phyloP scores from a whole-genome alignment of 1,140 invertebrate species.

The Amphibalanus amphitrite region DNA sequence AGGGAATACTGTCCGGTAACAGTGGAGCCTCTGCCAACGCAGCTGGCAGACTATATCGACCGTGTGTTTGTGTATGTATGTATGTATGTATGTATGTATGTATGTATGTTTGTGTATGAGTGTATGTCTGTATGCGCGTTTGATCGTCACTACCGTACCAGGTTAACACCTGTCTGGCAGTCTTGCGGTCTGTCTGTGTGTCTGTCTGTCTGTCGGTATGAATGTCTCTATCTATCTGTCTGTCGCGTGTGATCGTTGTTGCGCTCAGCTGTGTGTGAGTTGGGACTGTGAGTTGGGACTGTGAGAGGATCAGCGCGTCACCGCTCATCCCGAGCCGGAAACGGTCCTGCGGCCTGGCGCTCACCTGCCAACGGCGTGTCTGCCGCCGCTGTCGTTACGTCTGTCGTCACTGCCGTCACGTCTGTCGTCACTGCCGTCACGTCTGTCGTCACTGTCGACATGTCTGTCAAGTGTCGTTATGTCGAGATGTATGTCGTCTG shows the following conservation, averaged over 20 bases:
- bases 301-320: not conserved
- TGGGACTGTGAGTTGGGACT: too few relatives aligned
- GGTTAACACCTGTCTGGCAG: not conserved
- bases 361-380: not conserved
- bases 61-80: constrained; percentile 2
- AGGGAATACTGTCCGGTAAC: too few relatives aligned
- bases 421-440: not conserved
- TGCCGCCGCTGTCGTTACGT: not conserved
- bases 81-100: constrained; percentile 12
- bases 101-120: constrained; percentile 8
- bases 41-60: too few relatives aligned
- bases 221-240: too few relatives aligned
- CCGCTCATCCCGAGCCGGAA: not conserved
- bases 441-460: not conserved
- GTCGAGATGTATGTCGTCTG: too few relatives aligned
- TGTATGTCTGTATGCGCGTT: constrained; percentile 6
- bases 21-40: too few relatives aligned
- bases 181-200: not conserved
- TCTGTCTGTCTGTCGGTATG: too few relatives aligned
- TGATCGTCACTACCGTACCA: constrained; percentile 4
- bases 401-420: not conserved
- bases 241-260: not conserved
- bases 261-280: too few relatives aligned
- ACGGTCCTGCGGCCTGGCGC: not conserved
- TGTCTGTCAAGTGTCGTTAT: too few relatives aligned